Percentiles rank a stretch among this genome's conserved stretches.
Evolutionary conservation across 2,888 invertebrate species (phyloP).

Genomic region (Asteroscopus sphinx): DNA sequence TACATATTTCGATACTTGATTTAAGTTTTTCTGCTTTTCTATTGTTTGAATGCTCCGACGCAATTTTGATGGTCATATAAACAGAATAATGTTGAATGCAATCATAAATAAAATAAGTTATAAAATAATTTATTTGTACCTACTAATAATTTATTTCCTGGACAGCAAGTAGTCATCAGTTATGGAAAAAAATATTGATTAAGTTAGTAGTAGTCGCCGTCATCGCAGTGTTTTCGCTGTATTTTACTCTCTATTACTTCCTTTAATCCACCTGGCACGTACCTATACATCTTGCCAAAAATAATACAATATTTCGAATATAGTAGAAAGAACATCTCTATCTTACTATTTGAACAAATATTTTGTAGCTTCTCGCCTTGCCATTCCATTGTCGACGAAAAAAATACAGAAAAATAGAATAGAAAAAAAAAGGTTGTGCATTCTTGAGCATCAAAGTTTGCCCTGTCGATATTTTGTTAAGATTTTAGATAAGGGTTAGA

Average conservation of each 20-base stretch:
- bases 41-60: too few relatives aligned
- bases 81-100: too few relatives aligned
- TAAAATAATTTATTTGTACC: background rate
- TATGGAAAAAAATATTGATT: background rate
- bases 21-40: background rate
- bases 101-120: background rate
- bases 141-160: too few relatives aligned
- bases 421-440: conserved; percentile 38
- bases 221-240: background rate
- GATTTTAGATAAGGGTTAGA: conserved; percentile 50
- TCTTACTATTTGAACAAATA: conserved; percentile 77
- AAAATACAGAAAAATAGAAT: conserved; percentile 6
- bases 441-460: conserved; percentile 28
- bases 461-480: conserved; percentile 17
- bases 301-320: too few relatives aligned
- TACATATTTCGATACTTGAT: conserved; percentile 2
- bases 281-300: background rate
- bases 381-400: conserved; percentile 32
- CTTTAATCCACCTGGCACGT: background rate
- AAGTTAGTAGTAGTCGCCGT: background rate
- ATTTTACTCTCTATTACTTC: background rate
- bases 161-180: background rate
- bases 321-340: conserved; percentile 1
- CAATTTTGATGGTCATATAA: too few relatives aligned
- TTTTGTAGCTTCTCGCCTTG: conserved; percentile 62